These are phyloP conservation scores for Coryphaenoides rupestris DNA, from an alignment of 2,113 vertebrate genomes.

Conservation along the genomic window DNA sequence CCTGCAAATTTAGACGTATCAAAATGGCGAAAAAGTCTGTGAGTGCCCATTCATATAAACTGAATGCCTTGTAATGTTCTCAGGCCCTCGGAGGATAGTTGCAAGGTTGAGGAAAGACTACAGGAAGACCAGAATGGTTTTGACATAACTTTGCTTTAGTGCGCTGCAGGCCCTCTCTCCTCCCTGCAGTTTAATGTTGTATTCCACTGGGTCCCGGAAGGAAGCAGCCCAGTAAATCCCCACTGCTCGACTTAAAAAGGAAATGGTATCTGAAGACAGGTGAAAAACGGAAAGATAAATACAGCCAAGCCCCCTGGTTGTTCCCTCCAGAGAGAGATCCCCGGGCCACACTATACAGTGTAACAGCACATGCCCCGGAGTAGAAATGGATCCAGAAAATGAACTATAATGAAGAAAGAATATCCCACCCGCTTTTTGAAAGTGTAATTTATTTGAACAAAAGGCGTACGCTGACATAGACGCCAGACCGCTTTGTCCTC, in stretches of 20 bases:
- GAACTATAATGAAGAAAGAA: conserved; percentile 60
- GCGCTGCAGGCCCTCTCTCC: conserved; percentile 81
- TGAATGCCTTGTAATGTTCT: conserved; percentile 93
- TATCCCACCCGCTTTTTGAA: conserved; percentile 42
- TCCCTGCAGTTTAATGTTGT: conserved; percentile 90
- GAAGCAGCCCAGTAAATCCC: conserved; percentile 89
- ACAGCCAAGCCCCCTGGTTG: conserved; percentile 46
- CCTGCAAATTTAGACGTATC: conserved; percentile 93
- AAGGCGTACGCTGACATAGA: conserved; percentile 33
- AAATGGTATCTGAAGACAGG: conserved; percentile 93
- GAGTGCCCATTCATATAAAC: conserved; percentile 95
- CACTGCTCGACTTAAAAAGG: conserved; percentile 82
- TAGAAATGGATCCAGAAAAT: conserved; percentile 65
- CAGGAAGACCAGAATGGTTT: conserved; percentile 96
- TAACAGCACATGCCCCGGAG: conserved; percentile 47
- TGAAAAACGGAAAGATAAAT: conserved; percentile 83
- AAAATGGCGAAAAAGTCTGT: conserved; percentile 97
- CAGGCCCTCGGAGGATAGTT: conserved; percentile 81
- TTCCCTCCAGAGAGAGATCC: conserved; percentile 51
- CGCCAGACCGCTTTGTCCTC: conserved; percentile 46
- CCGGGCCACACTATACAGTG: conserved; percentile 46
- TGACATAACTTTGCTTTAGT: conserved; percentile 97
- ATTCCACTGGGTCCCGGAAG: conserved; percentile 83
- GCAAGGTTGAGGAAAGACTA: conserved; percentile 82
- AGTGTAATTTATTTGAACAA: conserved; percentile 45